phyloP scores from a whole-genome alignment of 64 coral and sea anemone genomes.

The Acropora tenuis region DNA sequence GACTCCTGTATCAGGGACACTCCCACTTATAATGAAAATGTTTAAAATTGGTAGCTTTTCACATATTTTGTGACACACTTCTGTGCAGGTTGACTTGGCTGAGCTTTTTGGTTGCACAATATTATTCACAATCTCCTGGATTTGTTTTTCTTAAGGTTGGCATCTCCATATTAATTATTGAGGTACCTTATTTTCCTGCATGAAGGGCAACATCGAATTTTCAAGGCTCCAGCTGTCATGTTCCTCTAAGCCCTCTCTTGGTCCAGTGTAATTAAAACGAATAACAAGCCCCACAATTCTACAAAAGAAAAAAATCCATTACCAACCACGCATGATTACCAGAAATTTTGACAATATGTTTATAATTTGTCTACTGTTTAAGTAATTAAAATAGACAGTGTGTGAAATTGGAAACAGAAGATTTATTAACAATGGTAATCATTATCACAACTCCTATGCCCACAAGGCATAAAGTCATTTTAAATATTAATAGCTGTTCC shows the following conservation, averaged over 20 bases:
- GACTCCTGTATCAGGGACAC: too few species aligned
- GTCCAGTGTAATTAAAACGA: not conserved
- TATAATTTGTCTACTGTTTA: not conserved
- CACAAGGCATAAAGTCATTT: too few species aligned
- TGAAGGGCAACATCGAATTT: not conserved
- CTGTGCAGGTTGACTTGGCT: too few species aligned
- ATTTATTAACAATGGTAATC: not conserved
- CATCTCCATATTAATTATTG: not conserved
- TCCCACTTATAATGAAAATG: too few species aligned
- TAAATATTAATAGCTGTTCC: not conserved
- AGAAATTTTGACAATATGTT: not conserved
- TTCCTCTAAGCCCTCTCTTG: not conserved
- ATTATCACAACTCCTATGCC: too few species aligned
- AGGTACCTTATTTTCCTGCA: slow-evolving; percentile 42
- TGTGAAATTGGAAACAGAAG: not conserved
- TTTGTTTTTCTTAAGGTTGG: too few species aligned
- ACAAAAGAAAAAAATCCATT: not conserved
- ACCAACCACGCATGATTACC: not conserved
- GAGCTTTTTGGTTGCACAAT: not conserved
- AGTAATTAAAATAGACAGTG: slow-evolving; percentile 4
- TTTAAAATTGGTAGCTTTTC: too few species aligned
- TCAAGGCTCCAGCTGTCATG: not conserved
- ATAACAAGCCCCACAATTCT: slow-evolving; percentile 4
- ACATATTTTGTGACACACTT: too few species aligned
- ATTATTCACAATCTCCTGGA: not conserved